Conservation (phyloP, 2,113 vertebrate genomes). For the Saguinus midas region DNA sequence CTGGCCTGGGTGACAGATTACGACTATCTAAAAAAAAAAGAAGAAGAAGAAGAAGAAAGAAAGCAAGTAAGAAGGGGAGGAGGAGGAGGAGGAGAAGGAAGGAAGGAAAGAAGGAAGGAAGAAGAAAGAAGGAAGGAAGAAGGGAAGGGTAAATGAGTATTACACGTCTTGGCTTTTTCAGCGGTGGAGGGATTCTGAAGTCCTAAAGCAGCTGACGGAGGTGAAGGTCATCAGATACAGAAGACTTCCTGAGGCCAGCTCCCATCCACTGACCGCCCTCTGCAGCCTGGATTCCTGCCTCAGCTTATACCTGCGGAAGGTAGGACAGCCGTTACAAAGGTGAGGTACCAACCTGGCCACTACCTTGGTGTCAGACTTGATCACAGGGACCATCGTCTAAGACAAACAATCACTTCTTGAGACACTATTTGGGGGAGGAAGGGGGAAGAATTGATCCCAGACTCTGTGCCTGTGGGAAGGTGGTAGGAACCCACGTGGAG, state of each 20-base stretch:
- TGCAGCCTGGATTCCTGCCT: neutral
- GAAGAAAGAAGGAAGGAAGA: too few relatives aligned
- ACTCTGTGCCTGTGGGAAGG: neutral
- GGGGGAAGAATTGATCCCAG: neutral
- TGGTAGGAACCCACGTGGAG: neutral
- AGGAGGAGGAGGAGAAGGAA: accelerated
- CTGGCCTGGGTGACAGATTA: too few relatives aligned
- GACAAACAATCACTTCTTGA: neutral
- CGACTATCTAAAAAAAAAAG: too few relatives aligned
- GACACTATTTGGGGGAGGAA: neutral
- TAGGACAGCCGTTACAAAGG: neutral
- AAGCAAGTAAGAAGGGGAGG: accelerated
- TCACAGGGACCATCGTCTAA: neutral
- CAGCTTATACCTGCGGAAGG: neutral
- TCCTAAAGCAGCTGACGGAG: neutral
- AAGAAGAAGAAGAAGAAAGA: accelerated
- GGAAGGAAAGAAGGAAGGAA: accelerated
- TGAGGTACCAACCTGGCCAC: neutral
- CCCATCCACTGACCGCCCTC: neutral
- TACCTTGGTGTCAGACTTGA: neutral
- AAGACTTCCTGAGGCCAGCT: neutral
- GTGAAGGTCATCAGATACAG: neutral
- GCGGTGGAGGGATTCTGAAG: neutral
- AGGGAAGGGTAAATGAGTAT: neutral
- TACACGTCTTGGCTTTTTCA: neutral